Evolutionary conservation across 2,113 vertebrate species (phyloP), one percentile per base, ranked within the genome.

Genomic region (Oxygymnocypris stewartii): DNA sequence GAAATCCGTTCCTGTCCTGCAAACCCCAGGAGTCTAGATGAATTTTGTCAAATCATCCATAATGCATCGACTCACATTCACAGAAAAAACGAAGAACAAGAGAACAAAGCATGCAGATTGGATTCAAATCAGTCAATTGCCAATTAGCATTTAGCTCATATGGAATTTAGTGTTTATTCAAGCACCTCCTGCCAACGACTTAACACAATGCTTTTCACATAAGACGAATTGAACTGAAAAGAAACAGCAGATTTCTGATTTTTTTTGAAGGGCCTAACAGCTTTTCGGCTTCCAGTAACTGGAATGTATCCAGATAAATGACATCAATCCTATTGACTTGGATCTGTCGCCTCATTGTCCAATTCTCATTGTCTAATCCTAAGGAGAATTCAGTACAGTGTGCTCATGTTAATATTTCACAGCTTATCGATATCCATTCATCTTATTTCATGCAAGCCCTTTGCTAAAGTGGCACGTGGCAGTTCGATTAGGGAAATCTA

Each of bases 401-500:
- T 82, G 59, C 35, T 42, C 37, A 82, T 82, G 44, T 87, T 87
- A 86, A 80, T 84, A 84, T 86, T 88, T 80, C 42, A 84, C 42
- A n/a, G 76, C 61, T 79, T 71, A 81, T 75, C 18, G 77, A 84
- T 49, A 61, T 78, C 73, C 79, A 81, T 87, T 71, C 25, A 71
- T 81, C 69, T 77, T 77, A 10, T 20, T 84, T 63, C 47, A 74
- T 75, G 79, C 79, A 67, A 74, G 51, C 75, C 57, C 20, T 77
- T 59, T 42, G 23, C 84, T 82, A 65, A 65, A 83, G 74, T 35
- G 71, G 71, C 73, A 69, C 35, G 37, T 74, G 84, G 79, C 73
- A 42, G 25, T 25, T 51, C 75, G n/a, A 54, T 86, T 76, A 51
- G 84, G 37, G 71, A 71, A 69, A 71, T 69, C 31, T 76, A 76